phyloP scores from a whole-genome alignment of 2,113 vertebrate species.

The Bubalus kerabau region DNA sequence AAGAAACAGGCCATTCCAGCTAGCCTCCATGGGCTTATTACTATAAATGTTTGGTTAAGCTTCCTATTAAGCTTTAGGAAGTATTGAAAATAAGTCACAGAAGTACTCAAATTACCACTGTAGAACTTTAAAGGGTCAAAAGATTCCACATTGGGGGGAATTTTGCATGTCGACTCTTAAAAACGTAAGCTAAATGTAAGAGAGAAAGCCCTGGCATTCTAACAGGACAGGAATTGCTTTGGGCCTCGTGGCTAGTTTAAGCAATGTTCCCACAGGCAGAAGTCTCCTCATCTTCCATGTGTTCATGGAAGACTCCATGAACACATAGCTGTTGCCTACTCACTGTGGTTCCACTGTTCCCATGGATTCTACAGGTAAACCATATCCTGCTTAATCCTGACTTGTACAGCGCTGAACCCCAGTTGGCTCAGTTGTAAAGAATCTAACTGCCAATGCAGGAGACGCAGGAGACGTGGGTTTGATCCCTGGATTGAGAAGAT shows the following conservation, averaged over 20 bases:
- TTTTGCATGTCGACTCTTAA: not conserved
- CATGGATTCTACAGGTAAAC: not conserved
- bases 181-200: not conserved
- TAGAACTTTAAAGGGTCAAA: not conserved
- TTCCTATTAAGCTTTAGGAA: not conserved
- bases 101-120: not conserved
- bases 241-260: accelerated
- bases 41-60: not conserved
- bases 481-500: not conserved
- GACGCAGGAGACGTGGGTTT: not conserved
- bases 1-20: not conserved
- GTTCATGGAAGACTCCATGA: not conserved
- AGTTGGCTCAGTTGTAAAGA: not conserved
- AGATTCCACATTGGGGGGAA: not conserved
- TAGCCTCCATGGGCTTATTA: not conserved
- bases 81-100: not conserved
- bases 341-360: not conserved
- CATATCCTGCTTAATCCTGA: not conserved
- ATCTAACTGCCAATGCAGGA: not conserved
- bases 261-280: too few species aligned
- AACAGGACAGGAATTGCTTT: not conserved
- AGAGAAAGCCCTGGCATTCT: not conserved
- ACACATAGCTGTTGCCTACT: too few species aligned
- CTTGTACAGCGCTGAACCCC: not conserved
- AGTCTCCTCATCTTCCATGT: not conserved